phyloP scores from a whole-genome alignment of 2,113 vertebrate species.

The Uropsilus gracilis region DNA sequence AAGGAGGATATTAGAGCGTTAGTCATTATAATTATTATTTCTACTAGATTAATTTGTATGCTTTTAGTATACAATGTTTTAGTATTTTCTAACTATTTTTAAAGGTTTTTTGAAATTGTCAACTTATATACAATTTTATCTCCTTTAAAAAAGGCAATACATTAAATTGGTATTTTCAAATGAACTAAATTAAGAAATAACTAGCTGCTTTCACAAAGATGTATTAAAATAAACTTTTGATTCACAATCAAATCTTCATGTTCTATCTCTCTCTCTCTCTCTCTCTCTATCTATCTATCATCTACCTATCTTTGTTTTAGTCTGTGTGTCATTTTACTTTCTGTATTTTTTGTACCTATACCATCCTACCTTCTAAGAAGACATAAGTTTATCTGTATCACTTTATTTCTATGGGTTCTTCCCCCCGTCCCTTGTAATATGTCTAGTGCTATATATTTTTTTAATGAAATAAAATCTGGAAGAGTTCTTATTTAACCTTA shows the following conservation, averaged over 20 bases:
- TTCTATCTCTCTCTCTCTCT: too few relatives aligned
- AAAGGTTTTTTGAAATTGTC: too few relatives aligned
- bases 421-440: neutral
- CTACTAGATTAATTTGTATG: neutral
- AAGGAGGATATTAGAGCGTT: neutral
- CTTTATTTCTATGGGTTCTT: neutral
- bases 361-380: neutral
- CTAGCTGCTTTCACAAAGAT: neutral
- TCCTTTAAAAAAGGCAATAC: neutral
- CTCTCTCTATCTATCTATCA: too few relatives aligned
- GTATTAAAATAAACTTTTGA: neutral
- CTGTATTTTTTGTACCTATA: neutral
- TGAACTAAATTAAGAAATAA: neutral
- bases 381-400: neutral
- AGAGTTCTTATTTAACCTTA: slow-evolving; percentile 15
- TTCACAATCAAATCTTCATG: neutral
- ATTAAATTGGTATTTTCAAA: slow-evolving; percentile 33
- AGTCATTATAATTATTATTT: neutral
- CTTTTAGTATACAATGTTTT: neutral
- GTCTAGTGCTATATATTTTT: neutral
- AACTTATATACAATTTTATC: too few relatives aligned
- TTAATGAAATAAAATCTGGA: neutral
- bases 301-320: neutral
- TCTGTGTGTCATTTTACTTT: neutral
- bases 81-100: neutral